Conservation (phyloP, 2,797 vertebrate species). For the Eulemur coronatus region DNA sequence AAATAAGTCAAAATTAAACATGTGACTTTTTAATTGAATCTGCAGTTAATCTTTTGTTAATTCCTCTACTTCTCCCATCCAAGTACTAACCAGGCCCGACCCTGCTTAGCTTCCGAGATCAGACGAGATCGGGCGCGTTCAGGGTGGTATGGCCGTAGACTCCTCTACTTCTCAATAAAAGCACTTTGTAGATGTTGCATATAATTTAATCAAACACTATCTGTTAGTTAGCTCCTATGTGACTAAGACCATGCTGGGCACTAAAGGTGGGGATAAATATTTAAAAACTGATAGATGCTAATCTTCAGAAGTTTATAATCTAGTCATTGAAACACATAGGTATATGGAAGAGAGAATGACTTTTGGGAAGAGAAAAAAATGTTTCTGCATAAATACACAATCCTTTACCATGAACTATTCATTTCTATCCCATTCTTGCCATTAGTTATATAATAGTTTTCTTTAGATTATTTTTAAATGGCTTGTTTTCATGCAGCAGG, state of each 20-base stretch:
- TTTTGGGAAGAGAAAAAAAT: background rate
- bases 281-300: background rate
- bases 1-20: background rate
- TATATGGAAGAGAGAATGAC: background rate
- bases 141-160: too few species aligned
- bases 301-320: background rate
- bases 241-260: background rate
- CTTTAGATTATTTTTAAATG: background rate
- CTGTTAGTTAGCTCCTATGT: background rate
- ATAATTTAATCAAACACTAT: background rate
- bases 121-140: too few species aligned
- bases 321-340: background rate
- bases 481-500: slow-evolving; percentile 24
- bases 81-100: too few species aligned
- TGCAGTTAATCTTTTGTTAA: background rate
- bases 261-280: background rate
- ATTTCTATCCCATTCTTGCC: background rate
- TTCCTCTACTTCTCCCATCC: background rate
- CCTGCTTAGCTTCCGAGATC: too few species aligned
- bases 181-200: background rate
- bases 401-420: background rate
- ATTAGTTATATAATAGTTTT: background rate
- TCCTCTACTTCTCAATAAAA: background rate
- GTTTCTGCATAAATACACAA: background rate
- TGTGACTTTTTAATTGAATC: background rate